Evolutionary conservation across 1,140 invertebrate genomes (phyloP).

Genomic region (Ostrea edulis): DNA sequence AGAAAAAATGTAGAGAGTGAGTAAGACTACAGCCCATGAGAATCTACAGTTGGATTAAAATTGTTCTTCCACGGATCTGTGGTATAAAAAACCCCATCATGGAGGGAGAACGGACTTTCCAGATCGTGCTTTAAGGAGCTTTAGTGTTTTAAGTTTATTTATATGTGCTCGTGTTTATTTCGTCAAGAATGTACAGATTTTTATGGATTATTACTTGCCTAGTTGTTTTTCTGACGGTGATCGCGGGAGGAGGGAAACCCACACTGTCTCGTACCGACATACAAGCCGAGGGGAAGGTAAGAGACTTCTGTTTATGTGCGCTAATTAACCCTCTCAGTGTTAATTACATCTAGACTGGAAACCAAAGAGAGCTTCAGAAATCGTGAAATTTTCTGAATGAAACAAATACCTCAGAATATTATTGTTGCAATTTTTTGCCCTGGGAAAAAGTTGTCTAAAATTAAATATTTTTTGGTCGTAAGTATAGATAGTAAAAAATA

Average conservation of each 20-base stretch:
- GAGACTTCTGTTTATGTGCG: not conserved
- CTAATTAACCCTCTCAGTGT: constrained; percentile 24
- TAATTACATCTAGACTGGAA: constrained; percentile 7
- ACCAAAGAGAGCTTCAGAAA: not conserved
- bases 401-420: constrained; percentile 18
- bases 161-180: not conserved
- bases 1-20: constrained; percentile 19
- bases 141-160: not conserved
- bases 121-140: not conserved
- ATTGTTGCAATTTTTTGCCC: not conserved
- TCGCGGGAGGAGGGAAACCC: not conserved
- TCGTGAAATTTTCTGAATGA: constrained; percentile 16
- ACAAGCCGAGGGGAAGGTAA: constrained; percentile 18
- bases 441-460: not conserved
- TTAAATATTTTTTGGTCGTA: constrained; percentile 2
- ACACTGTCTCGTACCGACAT: constrained; percentile 9
- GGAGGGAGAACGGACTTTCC: not conserved
- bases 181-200: constrained; percentile 24
- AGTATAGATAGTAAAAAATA: constrained; percentile 5
- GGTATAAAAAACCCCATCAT: not conserved
- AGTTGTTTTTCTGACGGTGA: constrained; percentile 3
- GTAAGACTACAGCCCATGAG: not conserved
- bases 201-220: constrained; percentile 3
- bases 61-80: not conserved
- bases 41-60: constrained; percentile 19